Percentiles rank a stretch among this genome's conserved stretches.
These are phyloP conservation scores for Hydropsyche betteni DNA, from an alignment of 2,888 invertebrate species.

Conservation along the genomic window DNA sequence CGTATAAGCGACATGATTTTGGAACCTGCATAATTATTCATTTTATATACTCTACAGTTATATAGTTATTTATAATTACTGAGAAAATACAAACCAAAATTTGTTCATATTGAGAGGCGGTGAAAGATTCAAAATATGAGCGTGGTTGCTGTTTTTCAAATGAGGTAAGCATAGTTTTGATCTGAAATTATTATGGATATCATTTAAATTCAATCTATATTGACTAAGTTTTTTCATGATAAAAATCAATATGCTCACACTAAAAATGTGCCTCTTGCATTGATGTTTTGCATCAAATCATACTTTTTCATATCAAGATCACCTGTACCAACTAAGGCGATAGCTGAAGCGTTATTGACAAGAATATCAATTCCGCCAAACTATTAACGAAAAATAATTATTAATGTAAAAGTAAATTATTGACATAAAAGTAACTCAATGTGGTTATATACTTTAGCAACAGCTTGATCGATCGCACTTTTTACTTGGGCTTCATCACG, in stretches of 20 bases:
- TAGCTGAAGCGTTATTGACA: conserved; percentile 97
- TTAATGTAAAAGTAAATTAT: not conserved
- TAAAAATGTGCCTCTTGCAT: conserved; percentile 93
- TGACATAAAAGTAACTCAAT: not conserved
- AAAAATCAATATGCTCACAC: conserved; percentile 71
- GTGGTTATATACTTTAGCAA: conserved; percentile 65
- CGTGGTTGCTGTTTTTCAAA: conserved; percentile 85
- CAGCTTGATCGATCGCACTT: conserved; percentile 77
- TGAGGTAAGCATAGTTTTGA: conserved; percentile 91
- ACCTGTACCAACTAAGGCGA: conserved; percentile 82
- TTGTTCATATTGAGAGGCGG: conserved; percentile 92
- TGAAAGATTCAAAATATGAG: conserved; percentile 94
- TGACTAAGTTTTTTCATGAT: too few relatives aligned
- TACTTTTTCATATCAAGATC: conserved; percentile 94
- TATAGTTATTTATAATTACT: not conserved
- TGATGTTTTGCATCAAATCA: conserved; percentile 95
- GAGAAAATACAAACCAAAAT: conserved; percentile 71
- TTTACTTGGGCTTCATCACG: conserved; percentile 80
- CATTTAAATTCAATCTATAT: too few relatives aligned
- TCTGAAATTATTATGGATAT: conserved; percentile 62
- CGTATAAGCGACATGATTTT: conserved; percentile 92
- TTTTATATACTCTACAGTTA: not conserved
- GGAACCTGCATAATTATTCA: conserved; percentile 68
- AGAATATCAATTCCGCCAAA: conserved; percentile 97
- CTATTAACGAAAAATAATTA: conserved; percentile 55